These are phyloP conservation scores for Ciconia maguari DNA, from an alignment of 2,113 vertebrate genomes.

Conservation along the genomic window DNA sequence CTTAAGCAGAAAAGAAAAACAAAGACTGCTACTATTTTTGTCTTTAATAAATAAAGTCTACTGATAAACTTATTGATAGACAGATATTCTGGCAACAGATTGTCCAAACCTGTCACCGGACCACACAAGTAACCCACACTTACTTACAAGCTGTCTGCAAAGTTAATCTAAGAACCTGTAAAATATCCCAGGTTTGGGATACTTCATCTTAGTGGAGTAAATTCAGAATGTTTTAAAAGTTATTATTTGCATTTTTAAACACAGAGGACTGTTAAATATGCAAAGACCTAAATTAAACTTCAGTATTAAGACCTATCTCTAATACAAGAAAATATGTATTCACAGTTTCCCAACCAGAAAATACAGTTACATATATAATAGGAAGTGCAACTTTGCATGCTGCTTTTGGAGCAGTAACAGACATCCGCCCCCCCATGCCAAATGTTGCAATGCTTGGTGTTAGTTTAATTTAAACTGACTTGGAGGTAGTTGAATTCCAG, in stretches of 20 bases:
- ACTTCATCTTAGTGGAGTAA: not conserved
- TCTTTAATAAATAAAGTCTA: not conserved
- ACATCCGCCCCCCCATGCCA: not conserved
- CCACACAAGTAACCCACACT: not conserved
- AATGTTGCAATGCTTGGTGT: not conserved
- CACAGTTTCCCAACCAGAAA: not conserved
- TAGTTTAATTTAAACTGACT: not conserved
- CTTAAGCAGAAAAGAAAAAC: not conserved
- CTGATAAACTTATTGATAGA: conserved; percentile 25
- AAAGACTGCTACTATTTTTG: not conserved
- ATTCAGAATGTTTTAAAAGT: not conserved
- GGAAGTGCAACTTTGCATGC: not conserved
- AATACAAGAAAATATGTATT: not conserved
- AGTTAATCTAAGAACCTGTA: conserved; percentile 15
- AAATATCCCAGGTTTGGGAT: not conserved
- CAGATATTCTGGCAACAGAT: conserved; percentile 20
- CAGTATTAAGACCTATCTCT: not conserved
- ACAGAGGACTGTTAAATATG: not conserved
- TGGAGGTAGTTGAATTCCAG: not conserved
- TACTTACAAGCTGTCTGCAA: conserved; percentile 10
- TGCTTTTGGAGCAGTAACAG: not conserved
- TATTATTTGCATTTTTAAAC: not conserved
- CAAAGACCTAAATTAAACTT: not conserved
- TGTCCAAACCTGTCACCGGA: not conserved
- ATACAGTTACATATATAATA: not conserved